These are phyloP conservation scores for Mobula birostris DNA, from an alignment of 2,113 vertebrate species.

Conservation along the genomic window DNA sequence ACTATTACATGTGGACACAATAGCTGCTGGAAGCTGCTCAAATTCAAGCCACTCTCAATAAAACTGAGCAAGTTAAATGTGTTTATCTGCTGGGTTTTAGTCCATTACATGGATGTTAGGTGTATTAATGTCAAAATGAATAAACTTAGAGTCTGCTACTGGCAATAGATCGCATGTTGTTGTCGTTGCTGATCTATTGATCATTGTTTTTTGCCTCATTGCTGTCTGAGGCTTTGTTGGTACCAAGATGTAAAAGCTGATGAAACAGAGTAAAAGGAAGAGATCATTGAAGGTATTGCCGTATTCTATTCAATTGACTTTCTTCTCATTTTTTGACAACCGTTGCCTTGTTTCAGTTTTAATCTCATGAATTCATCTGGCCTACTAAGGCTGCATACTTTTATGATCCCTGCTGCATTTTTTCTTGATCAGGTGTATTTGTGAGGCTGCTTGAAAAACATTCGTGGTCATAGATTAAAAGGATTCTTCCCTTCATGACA, in stretches of 20 bases:
- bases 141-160: background rate
- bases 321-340: background rate
- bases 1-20: background rate
- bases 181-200: background rate
- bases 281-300: background rate
- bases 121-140: background rate
- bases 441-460: background rate
- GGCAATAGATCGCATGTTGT: background rate
- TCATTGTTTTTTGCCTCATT: background rate
- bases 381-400: background rate
- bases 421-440: background rate
- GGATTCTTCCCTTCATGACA: background rate
- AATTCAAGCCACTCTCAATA: conserved; percentile 14
- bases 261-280: background rate
- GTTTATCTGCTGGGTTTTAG: background rate
- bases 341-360: background rate
- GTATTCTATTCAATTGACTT: background rate
- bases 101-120: background rate
- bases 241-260: conserved; percentile 16
- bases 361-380: background rate
- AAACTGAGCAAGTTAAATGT: background rate
- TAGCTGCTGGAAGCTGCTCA: background rate
- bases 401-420: background rate
- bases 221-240: background rate
- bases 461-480: background rate